Evolutionary conservation across 1,140 invertebrate genomes (phyloP).

Genomic region (Aphidius ervi): DNA sequence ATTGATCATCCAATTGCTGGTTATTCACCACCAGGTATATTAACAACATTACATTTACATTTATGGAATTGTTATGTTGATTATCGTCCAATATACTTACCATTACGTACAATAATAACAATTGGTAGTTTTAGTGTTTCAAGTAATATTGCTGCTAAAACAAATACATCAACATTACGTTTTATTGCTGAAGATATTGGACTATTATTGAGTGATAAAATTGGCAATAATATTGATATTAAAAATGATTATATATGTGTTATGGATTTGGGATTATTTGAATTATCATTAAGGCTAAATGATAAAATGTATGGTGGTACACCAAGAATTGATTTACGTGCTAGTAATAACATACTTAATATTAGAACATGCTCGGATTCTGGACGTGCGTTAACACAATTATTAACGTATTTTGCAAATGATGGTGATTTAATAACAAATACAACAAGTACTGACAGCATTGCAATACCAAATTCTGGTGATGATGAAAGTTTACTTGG

Average conservation of each 20-base stretch:
- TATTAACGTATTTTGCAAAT: constrained; percentile 77
- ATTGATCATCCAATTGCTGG: constrained; percentile 84
- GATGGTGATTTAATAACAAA: constrained; percentile 66
- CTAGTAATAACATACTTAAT: constrained; percentile 79
- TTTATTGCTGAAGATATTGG: constrained; percentile 82
- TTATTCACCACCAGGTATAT: constrained; percentile 79
- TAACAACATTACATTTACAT: constrained; percentile 89
- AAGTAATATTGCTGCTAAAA: constrained; percentile 82
- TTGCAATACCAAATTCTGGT: constrained; percentile 36
- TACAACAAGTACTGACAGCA: constrained; percentile 36
- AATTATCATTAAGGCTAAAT: constrained; percentile 72
- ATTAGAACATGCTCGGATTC: constrained; percentile 88
- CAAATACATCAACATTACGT: constrained; percentile 74
- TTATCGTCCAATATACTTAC: constrained; percentile 81
- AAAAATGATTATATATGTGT: constrained; percentile 78
- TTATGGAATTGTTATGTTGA: constrained; percentile 84
- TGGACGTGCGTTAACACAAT: constrained; percentile 70
- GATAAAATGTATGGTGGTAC: constrained; percentile 60
- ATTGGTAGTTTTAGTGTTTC: constrained; percentile 83
- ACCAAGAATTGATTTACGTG: constrained; percentile 72
- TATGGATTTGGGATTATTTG: constrained; percentile 80
- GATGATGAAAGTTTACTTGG: constrained; percentile 52
- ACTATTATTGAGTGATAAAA: constrained; percentile 58
- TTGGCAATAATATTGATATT: constrained; percentile 50
- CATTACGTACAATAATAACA: constrained; percentile 69